A percentile compares a stretch with the other conserved stretches of the same genome.
These are phyloP conservation scores for Turritopsis dohrnii DNA, from an alignment of 30 jellyfish, hydroid and myxozoan genomes.

Conservation along the genomic window DNA sequence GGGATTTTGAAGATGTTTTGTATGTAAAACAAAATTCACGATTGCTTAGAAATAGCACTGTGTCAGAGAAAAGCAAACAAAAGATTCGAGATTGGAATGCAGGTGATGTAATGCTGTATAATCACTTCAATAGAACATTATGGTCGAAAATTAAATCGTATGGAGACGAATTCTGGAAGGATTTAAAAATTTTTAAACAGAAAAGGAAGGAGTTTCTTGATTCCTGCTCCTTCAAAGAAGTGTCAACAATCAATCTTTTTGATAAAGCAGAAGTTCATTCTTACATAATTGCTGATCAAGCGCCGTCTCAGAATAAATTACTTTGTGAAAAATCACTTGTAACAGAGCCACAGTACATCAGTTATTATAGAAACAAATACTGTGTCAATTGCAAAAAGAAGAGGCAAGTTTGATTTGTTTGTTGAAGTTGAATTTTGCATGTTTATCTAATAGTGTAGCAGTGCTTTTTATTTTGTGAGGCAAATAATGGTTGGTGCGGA, in stretches of 20 bases:
- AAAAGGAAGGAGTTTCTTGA: neutral
- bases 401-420: no score
- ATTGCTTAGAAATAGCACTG: conserved; percentile 37
- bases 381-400: neutral
- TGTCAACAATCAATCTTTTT: neutral
- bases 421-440: no score
- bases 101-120: conserved; percentile 66
- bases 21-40: conserved; percentile 73
- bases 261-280: neutral
- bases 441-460: no score
- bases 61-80: conserved; percentile 24
- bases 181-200: neutral
- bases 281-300: neutral
- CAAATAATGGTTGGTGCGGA: no score
- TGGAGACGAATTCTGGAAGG: conserved; percentile 79
- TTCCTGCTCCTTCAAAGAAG: neutral
- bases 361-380: neutral
- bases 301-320: neutral
- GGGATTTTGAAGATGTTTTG: conserved; percentile 78
- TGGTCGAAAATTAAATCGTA: conserved; percentile 57
- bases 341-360: neutral
- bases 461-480: no score
- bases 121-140: conserved; percentile 60
- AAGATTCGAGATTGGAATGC: conserved; percentile 56
- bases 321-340: neutral